A percentile compares a stretch with the other conserved stretches of the same genome.
Evolutionary conservation across 37 sponge, comb jelly and placozoan species (phyloP).

Genomic region (Aphrocallistes beatrix): DNA sequence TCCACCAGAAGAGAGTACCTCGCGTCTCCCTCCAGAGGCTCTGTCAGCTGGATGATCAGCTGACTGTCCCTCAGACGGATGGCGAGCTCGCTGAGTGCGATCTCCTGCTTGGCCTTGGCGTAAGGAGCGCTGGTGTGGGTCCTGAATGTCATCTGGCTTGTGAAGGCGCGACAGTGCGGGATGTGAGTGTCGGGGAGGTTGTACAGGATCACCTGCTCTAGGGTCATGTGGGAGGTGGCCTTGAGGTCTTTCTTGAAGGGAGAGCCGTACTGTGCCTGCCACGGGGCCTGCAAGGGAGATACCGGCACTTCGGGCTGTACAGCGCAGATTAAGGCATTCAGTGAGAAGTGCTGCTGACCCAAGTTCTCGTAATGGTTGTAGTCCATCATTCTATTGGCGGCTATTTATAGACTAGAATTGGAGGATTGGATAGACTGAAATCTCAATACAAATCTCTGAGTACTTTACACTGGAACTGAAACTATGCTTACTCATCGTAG

Average conservation of each 20-base stretch:
- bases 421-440: too few relatives aligned
- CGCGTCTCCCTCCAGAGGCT: neutral
- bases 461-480: too few relatives aligned
- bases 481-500: too few relatives aligned
- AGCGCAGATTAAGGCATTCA: neutral
- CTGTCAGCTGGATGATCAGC: neutral
- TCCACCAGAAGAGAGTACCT: neutral
- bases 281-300: neutral
- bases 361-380: neutral
- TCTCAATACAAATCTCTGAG: too few relatives aligned
- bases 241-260: neutral
- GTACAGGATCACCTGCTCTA: neutral
- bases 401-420: too few relatives aligned
- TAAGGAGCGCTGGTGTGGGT: neutral
- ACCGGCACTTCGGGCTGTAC: neutral
- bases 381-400: neutral
- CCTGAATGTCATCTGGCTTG: neutral
- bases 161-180: neutral
- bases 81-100: neutral
- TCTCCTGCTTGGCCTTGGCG: neutral
- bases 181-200: neutral
- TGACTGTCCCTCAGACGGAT: neutral
- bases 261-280: neutral
- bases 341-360: neutral
- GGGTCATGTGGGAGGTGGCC: neutral